A percentile compares a stretch with the other conserved stretches of the same genome.
Conservation (phyloP, 1,140 invertebrate genomes). For the Harlomillsia oculata region DNA sequence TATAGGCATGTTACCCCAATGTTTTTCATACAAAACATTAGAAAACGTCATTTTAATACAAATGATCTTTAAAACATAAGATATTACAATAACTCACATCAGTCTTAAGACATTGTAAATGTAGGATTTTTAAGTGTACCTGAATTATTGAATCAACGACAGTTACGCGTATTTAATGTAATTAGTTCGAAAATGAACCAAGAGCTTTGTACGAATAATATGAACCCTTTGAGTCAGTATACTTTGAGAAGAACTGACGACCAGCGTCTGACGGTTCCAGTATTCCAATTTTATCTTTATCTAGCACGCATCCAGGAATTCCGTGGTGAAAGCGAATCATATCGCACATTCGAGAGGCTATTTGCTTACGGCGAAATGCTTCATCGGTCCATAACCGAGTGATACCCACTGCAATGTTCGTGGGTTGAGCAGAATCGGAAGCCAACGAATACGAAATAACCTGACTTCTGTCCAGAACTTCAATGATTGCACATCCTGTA, state of each 20-base stretch:
- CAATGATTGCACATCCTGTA: constrained; percentile 26
- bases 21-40: too few species aligned
- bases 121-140: too few species aligned
- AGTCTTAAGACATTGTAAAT: too few species aligned
- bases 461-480: constrained; percentile 3
- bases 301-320: constrained; percentile 17
- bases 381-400: constrained; percentile 33
- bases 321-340: constrained; percentile 22
- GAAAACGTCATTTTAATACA: too few species aligned
- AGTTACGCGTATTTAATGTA: too few species aligned
- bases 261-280: constrained; percentile 32
- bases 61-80: too few species aligned
- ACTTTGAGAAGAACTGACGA: constrained; percentile 22
- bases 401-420: constrained; percentile 10
- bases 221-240: constrained; percentile 12
- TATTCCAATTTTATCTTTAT: constrained; percentile 29
- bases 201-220: constrained; percentile 28
- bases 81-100: too few species aligned
- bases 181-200: too few species aligned
- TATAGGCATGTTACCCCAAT: too few species aligned
- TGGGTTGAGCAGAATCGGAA: not conserved
- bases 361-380: constrained; percentile 22
- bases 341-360: constrained; percentile 27
- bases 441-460: not conserved
- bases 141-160: too few species aligned